phyloP scores from a whole-genome alignment of 2,888 invertebrate species.

The Phasia obesa region DNA sequence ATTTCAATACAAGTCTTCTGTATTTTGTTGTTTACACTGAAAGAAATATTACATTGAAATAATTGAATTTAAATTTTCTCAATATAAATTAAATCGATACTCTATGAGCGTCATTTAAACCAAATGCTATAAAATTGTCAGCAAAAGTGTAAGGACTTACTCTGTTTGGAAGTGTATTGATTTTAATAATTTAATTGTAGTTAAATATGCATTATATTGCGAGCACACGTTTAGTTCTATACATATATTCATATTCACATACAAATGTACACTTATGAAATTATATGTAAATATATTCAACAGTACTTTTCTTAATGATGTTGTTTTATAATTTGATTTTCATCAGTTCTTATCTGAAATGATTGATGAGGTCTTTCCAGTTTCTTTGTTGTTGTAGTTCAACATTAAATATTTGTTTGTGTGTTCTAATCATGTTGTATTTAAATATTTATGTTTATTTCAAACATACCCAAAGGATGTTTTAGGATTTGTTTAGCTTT shows the following conservation, averaged over 20 bases:
- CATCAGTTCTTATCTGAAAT: constrained; percentile 54
- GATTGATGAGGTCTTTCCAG: constrained; percentile 46
- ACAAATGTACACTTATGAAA: background rate
- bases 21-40: background rate
- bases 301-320: constrained; percentile 35
- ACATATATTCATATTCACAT: background rate
- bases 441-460: constrained; percentile 19
- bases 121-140: background rate
- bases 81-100: constrained; percentile 22
- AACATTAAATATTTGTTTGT: constrained; percentile 20
- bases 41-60: background rate
- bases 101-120: background rate
- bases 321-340: constrained; percentile 50
- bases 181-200: constrained; percentile 18
- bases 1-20: background rate
- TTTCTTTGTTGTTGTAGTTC: background rate
- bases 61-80: constrained; percentile 31
- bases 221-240: background rate
- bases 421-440: constrained; percentile 15
- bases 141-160: background rate
- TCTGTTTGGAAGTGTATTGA: background rate
- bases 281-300: background rate
- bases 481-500: constrained; percentile 38
- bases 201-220: constrained; percentile 9
- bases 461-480: constrained; percentile 47